Evolutionary conservation across 1,140 invertebrate genomes (phyloP), one percentile per base, ranked within the genome.

Genomic region (Drosophila teissieri): DNA sequence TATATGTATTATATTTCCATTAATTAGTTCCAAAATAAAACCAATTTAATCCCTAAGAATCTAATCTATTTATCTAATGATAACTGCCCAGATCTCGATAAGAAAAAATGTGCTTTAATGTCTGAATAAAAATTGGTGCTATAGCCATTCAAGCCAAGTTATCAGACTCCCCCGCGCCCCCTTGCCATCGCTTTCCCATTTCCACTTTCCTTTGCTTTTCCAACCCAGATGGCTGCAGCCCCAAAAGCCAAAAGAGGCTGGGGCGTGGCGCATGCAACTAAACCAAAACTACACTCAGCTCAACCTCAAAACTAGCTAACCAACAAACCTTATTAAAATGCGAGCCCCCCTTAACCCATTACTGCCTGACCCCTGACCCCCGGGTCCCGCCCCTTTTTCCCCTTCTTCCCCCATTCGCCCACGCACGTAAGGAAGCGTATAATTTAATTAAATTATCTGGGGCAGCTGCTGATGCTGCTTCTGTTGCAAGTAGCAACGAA

Each of bases 371-470:
- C 49, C 56, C 42, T 19, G 40, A 42, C 6, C 40, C 7, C 40
- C 7, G 12, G 3, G 3, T 14, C 27, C 44, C 24, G 4, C 55
- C 24, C 15, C 34, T 44, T 22, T 34, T 39, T 10, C 37, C 19
- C 14, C 8, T n/a, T 4, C 11, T 37, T 19, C 37, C 19, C 11
- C 8, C 27, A 10, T 15, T 37, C 27, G 40, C 52, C 82, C 73
- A 82, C 64, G 78, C 61, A 86, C 70, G 70, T 88, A 88, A 88
- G 75, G 83, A 88, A 88, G 84, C 84, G 83, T 89, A 88, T 88
- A 88, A 88, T 88, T 88, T 88, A 88, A 88, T 88, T 83, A 88
- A 88, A 88, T 88, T 88, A 88, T 88, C 84, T 88, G 72, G 83
- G 83, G 76, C 83, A 88, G 68, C 80, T 83, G 61, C 68, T 78